Percentiles rank a stretch among this genome's conserved stretches.
These are phyloP conservation scores for Syndactyla subalaris DNA, from an alignment of 2,797 vertebrate species.

Conservation along the genomic window DNA sequence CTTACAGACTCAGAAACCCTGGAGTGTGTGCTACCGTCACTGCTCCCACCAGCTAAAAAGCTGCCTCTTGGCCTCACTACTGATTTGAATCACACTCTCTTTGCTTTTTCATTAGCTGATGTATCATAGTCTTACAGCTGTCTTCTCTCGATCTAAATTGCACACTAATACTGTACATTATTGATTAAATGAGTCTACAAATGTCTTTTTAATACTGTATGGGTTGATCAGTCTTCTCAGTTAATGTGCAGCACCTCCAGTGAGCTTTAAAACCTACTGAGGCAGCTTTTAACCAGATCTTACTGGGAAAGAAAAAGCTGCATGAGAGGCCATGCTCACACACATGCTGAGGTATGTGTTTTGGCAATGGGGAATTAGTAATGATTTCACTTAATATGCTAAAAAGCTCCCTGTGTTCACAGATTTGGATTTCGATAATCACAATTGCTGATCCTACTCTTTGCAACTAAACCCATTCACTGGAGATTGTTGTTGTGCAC, in stretches of 20 bases:
- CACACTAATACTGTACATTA: conserved; percentile 60
- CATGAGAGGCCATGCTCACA: not conserved
- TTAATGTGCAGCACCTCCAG: conserved; percentile 43
- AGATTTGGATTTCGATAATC: not conserved
- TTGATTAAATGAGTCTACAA: conserved; percentile 71
- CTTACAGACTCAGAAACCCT: not conserved
- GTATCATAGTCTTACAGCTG: conserved; percentile 48
- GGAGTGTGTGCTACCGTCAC: not conserved
- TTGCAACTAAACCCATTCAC: not conserved
- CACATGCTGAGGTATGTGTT: rapidly evolving
- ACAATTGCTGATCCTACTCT: not conserved
- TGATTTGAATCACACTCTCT: not conserved
- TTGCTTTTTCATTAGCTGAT: conserved; percentile 47
- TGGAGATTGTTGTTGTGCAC: not conserved
- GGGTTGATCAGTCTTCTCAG: conserved; percentile 63
- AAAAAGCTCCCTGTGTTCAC: not conserved
- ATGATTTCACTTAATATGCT: conserved; percentile 8
- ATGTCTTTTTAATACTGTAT: conserved; percentile 67
- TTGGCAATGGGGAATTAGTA: not conserved
- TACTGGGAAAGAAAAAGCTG: not conserved
- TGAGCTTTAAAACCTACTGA: conserved; percentile 44
- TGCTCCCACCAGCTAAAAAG: not conserved
- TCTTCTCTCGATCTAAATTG: conserved; percentile 37
- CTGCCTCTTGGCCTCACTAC: not conserved
- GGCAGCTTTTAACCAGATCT: conserved; percentile 34